These are phyloP conservation scores for Crocodylus rhombifer DNA, from an alignment of 2,797 vertebrate genomes.

Conservation along the genomic window DNA sequence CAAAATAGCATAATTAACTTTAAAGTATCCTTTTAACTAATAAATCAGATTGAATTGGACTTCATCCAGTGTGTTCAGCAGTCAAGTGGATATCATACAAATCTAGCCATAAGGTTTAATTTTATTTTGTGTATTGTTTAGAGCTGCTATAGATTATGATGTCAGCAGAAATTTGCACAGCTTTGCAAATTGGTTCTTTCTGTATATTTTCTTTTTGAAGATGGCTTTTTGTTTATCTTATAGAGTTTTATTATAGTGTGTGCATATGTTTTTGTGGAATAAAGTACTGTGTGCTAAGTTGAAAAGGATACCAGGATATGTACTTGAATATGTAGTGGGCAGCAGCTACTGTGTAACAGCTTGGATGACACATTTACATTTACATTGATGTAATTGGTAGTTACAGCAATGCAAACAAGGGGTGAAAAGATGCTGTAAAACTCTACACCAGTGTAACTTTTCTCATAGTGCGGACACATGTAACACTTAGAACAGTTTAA, in stretches of 20 bases:
- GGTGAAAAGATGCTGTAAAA: too few relatives aligned
- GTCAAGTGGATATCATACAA: background rate
- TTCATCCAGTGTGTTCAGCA: accelerated
- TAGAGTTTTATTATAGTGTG: background rate
- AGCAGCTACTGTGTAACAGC: background rate
- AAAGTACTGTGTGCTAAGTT: background rate
- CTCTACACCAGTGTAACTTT: too few relatives aligned
- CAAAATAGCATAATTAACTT: too few relatives aligned
- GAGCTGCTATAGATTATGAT: background rate
- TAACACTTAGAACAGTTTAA: too few relatives aligned
- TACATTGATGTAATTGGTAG: too few relatives aligned
- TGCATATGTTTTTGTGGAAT: background rate
- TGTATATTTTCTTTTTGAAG: background rate
- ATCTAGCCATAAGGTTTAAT: background rate
- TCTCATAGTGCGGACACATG: too few relatives aligned
- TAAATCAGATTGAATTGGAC: background rate
- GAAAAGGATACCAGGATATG: background rate
- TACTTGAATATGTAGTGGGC: background rate
- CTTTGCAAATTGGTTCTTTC: background rate
- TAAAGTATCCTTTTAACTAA: background rate
- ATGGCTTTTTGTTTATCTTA: background rate
- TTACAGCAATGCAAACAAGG: too few relatives aligned
- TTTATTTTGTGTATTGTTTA: background rate
- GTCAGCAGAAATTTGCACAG: background rate
- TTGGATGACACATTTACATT: too few relatives aligned